Percentiles rank a stretch among this genome's conserved stretches.
phyloP scores from a whole-genome alignment of 2,888 invertebrate species.

The Gisinianus flammeolus region DNA sequence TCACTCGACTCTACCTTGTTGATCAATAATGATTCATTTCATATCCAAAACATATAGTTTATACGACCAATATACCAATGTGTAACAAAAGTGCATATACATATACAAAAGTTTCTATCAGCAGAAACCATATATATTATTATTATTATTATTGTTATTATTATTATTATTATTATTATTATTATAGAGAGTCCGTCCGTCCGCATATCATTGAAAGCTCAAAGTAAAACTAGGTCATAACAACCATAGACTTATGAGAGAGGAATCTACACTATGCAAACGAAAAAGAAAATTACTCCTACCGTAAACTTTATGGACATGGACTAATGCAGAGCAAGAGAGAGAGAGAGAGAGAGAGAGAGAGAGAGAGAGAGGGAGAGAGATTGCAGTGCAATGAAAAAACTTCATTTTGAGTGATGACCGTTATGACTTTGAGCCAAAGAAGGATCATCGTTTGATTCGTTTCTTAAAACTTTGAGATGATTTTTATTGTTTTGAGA shows the following conservation, averaged over 20 bases:
- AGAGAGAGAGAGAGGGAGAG: not conserved
- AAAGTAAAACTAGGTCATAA: not conserved
- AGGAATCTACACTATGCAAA: slow-evolving; percentile 29
- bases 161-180: too few species aligned
- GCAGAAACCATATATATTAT: too few species aligned
- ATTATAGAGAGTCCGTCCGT: too few species aligned
- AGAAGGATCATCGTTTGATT: not conserved
- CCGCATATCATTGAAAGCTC: slow-evolving; percentile 3
- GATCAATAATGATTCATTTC: too few species aligned
- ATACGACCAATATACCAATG: too few species aligned
- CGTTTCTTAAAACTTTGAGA: not conserved
- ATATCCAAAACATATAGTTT: too few species aligned
- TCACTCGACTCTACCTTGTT: too few species aligned
- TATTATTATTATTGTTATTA: too few species aligned
- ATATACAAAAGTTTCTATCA: too few species aligned
- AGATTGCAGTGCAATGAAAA: not conserved
- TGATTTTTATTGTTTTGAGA: not conserved
- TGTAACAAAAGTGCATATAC: too few species aligned
- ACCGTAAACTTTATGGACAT: slow-evolving; percentile 51
- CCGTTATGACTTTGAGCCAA: slow-evolving; percentile 7
- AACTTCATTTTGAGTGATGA: not conserved
- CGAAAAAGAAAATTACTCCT: slow-evolving; percentile 51
- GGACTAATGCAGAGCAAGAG: slow-evolving; percentile 28
- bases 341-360: not conserved
- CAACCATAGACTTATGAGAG: not conserved